Conservation (phyloP, 2,888 invertebrate genomes). For the Nebria brevicollis region DNA sequence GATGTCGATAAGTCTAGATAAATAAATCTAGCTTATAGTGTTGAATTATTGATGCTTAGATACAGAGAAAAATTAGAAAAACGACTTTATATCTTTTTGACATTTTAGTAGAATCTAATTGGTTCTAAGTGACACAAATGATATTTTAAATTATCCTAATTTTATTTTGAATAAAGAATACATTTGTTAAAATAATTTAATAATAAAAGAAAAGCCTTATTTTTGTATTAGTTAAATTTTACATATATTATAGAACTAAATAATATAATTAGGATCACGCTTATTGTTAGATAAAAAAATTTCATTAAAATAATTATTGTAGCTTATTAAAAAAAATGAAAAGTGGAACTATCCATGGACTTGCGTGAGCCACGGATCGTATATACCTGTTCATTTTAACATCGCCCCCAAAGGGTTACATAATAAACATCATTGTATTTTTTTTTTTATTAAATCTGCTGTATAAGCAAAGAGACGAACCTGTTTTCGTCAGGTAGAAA, state of each 20-base stretch:
- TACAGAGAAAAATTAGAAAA: no score
- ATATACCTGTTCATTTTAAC: conserved; percentile 5
- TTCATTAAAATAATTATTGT: background rate
- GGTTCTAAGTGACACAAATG: no score
- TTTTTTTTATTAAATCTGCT: background rate
- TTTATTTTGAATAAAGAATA: no score
- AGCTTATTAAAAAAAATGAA: background rate
- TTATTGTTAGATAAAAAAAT: background rate
- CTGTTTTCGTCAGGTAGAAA: conserved; percentile 20
- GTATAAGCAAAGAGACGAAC: background rate
- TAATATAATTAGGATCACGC: background rate
- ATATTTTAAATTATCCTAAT: no score
- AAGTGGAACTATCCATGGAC: conserved; percentile 4
- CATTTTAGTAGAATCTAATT: no score
- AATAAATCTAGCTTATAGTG: background rate
- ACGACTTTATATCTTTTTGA: no score
- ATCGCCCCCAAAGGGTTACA: conserved; percentile 18
- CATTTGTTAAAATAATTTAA: no score
- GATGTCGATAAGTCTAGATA: background rate
- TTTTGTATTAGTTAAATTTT: background rate
- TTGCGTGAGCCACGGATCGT: background rate
- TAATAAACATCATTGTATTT: conserved; percentile 11
- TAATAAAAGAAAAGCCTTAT: no score
- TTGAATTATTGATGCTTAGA: background rate
- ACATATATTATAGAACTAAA: background rate